Conservation (phyloP, 2,888 invertebrate genomes). For the Lissocephala sabroskyi region DNA sequence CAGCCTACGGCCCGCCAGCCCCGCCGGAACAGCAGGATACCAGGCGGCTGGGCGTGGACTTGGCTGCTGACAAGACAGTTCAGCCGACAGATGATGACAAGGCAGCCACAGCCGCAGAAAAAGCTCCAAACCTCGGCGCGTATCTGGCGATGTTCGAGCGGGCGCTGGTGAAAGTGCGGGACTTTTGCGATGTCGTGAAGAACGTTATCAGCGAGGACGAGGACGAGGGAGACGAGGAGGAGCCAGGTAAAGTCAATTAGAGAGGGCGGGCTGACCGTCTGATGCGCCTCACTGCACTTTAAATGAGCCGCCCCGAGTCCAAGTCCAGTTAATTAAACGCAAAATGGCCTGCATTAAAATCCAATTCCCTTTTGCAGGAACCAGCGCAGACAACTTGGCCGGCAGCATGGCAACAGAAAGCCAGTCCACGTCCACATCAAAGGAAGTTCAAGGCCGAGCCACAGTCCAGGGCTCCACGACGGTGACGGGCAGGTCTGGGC, state of each 20-base stretch:
- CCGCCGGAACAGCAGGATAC: constrained; percentile 1
- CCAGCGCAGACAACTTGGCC: constrained; percentile 23
- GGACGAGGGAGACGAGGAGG: not conserved
- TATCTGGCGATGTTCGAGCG: constrained; percentile 41
- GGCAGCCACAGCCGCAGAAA: constrained; percentile 1
- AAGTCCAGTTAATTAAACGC: constrained; percentile 45
- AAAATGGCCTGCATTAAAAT: not conserved
- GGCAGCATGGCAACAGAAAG: constrained; percentile 4
- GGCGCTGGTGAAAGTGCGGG: constrained; percentile 42
- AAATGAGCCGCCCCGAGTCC: too few relatives aligned
- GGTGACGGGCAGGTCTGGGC: not conserved
- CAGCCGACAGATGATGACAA: constrained; percentile 9
- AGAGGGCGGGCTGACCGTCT: constrained; percentile 20
- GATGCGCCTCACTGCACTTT: not conserved
- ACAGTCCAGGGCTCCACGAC: constrained; percentile 14
- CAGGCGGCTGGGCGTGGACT: not conserved
- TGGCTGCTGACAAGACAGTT: constrained; percentile 21
- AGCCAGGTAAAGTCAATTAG: constrained; percentile 11
- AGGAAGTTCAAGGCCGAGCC: constrained; percentile 54
- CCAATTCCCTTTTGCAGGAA: constrained; percentile 10
- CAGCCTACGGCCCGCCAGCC: not conserved
- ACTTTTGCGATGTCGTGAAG: constrained; percentile 49
- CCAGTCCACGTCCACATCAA: constrained; percentile 26
- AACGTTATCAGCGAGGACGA: constrained; percentile 39
- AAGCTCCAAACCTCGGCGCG: constrained; percentile 24